Percentiles rank a stretch among this genome's conserved stretches.
phyloP scores from a whole-genome alignment of 2,888 invertebrate genomes.

The Cryptocephalus moraei region DNA sequence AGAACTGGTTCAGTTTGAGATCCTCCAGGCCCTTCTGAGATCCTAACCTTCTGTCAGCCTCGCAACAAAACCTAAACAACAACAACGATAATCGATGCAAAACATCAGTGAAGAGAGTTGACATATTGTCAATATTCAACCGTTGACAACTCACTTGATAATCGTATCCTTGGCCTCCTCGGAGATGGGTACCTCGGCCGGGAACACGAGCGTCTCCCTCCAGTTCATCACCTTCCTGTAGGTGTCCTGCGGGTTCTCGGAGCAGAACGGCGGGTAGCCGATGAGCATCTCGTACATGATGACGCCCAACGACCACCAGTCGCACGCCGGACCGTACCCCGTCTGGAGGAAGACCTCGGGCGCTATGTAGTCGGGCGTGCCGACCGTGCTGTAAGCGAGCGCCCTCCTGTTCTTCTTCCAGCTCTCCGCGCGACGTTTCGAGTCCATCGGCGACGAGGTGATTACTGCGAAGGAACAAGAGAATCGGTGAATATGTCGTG shows the following conservation, averaged over 20 bases:
- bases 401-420: constrained; percentile 98
- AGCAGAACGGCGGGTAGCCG: constrained; percentile 99
- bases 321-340: constrained; percentile 95
- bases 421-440: constrained; percentile 94
- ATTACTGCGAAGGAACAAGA: constrained; percentile 40
- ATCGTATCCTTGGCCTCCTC: constrained; percentile 95
- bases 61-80: constrained; percentile 79
- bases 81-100: background rate
- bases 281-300: constrained; percentile 99
- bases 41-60: constrained; percentile 86
- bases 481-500: background rate
- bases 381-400: constrained; percentile 87
- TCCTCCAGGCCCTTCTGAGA: constrained; percentile 87
- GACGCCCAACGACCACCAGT: constrained; percentile 99
- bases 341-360: constrained; percentile 98
- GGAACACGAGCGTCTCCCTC: constrained; percentile 96
- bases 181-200: constrained; percentile 98
- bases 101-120: too few species aligned
- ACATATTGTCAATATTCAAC: background rate
- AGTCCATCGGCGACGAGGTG: constrained; percentile 78
- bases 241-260: constrained; percentile 95
- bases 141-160: constrained; percentile 37
- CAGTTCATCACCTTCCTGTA: constrained; percentile 99
- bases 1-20: constrained; percentile 86
- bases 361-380: constrained; percentile 99